phyloP scores from a whole-genome alignment of 1,140 invertebrate species.

The Mizuhopecten yessoensis region DNA sequence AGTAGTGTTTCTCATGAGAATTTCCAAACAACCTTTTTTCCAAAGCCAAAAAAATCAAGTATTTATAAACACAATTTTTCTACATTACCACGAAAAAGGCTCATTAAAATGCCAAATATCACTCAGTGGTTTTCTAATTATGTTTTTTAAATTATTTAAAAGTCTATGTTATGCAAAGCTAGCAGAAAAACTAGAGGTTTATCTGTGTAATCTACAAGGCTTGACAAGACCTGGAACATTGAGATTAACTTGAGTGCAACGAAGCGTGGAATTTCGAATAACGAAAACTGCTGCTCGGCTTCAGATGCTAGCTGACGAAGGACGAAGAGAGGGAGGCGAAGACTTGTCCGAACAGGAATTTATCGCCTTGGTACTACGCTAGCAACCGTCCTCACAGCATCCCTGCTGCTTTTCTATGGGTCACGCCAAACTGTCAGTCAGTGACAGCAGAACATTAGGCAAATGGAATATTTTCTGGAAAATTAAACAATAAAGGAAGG shows the following conservation, averaged over 20 bases:
- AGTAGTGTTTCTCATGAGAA: conserved; percentile 26
- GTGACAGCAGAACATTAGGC: neutral
- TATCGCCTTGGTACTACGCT: neutral
- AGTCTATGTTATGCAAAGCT: conserved; percentile 28
- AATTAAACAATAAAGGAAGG: neutral
- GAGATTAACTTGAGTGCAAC: conserved; percentile 31
- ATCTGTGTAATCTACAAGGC: neutral
- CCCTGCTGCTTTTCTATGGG: conserved; percentile 36
- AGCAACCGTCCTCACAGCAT: neutral
- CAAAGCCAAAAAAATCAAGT: neutral
- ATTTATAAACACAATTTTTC: conserved; percentile 31
- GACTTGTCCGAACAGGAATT: neutral
- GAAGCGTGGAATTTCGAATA: conserved; percentile 20
- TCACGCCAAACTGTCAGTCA: conserved; percentile 31
- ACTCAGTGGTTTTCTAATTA: conserved; percentile 33
- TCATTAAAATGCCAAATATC: conserved; percentile 39
- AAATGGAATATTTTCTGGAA: conserved; percentile 17
- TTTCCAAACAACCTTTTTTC: conserved; percentile 39
- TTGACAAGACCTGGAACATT: conserved; percentile 26
- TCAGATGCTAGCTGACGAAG: neutral
- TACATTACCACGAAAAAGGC: neutral
- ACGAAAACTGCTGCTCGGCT: neutral
- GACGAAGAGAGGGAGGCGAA: neutral
- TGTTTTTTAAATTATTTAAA: neutral
- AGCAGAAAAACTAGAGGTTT: neutral